Percentiles rank a stretch among this genome's conserved stretches.
These are phyloP conservation scores for Panorpa germanica DNA, from an alignment of 2,888 invertebrate species.

Conservation along the genomic window DNA sequence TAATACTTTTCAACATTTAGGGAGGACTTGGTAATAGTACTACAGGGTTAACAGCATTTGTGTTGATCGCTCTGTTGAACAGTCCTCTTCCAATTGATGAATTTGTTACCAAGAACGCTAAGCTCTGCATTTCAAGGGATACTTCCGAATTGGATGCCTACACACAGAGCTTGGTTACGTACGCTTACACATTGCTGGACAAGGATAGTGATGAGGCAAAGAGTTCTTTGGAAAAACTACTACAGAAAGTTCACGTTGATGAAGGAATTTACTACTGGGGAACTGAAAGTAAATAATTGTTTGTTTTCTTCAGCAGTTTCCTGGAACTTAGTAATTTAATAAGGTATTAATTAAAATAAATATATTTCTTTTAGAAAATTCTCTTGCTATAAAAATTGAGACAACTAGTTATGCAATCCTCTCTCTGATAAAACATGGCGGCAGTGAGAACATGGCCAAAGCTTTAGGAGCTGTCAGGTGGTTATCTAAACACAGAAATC, in stretches of 20 bases:
- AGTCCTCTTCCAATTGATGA: constrained; percentile 29
- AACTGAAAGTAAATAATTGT: too few relatives aligned
- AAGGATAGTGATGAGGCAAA: constrained; percentile 22
- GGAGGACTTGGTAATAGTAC: constrained; percentile 35
- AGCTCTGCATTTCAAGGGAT: constrained; percentile 36
- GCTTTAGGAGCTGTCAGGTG: constrained; percentile 33
- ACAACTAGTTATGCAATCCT: constrained; percentile 47
- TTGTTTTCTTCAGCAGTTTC: too few relatives aligned
- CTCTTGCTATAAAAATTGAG: constrained; percentile 40
- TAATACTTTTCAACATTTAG: constrained; percentile 18
- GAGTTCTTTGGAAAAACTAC: constrained; percentile 24
- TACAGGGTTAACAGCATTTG: constrained; percentile 47
- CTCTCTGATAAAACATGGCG: constrained; percentile 32
- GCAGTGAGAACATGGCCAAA: constrained; percentile 25
- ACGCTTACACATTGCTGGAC: constrained; percentile 14
- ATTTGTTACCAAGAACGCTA: constrained; percentile 31
- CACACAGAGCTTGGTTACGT: too few relatives aligned
- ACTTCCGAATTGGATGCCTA: too few relatives aligned
- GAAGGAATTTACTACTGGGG: too few relatives aligned
- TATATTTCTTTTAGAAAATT: constrained; percentile 21
- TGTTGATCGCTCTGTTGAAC: constrained; percentile 43
- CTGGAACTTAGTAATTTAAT: too few relatives aligned
- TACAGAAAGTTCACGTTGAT: too few relatives aligned
- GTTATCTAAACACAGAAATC: constrained; percentile 32
- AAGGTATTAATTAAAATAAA: not conserved